These are phyloP conservation scores for Scrobipalpa costella DNA, from an alignment of 2,888 invertebrate genomes.

Conservation along the genomic window DNA sequence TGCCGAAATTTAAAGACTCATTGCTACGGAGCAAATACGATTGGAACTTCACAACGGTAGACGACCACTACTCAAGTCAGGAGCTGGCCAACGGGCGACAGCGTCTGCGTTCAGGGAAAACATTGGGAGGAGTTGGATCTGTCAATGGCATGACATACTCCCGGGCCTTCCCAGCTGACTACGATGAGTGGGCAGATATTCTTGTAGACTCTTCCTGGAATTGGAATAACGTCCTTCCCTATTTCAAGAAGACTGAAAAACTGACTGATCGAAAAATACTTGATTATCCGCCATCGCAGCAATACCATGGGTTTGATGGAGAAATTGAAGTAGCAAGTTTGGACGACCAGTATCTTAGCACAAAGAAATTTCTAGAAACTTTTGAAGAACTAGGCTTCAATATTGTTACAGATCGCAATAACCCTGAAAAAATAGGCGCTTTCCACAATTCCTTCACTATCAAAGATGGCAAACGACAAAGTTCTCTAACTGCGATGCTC, in stretches of 20 bases:
- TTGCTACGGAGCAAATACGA: conserved; percentile 55
- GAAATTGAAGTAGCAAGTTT: conserved; percentile 62
- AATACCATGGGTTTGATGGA: conserved; percentile 54
- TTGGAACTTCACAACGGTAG: conserved; percentile 65
- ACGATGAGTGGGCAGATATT: conserved; percentile 58
- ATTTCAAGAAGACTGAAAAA: conserved; percentile 65
- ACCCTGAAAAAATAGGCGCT: conserved; percentile 56
- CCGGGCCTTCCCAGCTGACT: conserved; percentile 64
- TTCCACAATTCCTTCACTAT: conserved; percentile 67
- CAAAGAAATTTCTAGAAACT: conserved; percentile 52
- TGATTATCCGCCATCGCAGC: conserved; percentile 49
- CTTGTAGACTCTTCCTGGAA: conserved; percentile 51
- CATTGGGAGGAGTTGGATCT: conserved; percentile 67
- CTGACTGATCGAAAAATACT: conserved; percentile 60
- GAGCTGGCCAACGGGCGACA: conserved; percentile 52
- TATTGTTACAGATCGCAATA: conserved; percentile 65
- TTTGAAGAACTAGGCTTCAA: conserved; percentile 59
- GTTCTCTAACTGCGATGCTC: conserved; percentile 53
- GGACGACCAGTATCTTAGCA: conserved; percentile 41
- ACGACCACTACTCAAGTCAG: conserved; percentile 51
- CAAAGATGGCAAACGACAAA: conserved; percentile 54
- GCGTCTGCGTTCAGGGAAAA: conserved; percentile 58
- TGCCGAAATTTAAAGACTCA: conserved; percentile 55
- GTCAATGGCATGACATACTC: conserved; percentile 70
- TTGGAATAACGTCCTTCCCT: conserved; percentile 59